Conservation (phyloP, 2,113 vertebrate species). For the Capra hircus region DNA sequence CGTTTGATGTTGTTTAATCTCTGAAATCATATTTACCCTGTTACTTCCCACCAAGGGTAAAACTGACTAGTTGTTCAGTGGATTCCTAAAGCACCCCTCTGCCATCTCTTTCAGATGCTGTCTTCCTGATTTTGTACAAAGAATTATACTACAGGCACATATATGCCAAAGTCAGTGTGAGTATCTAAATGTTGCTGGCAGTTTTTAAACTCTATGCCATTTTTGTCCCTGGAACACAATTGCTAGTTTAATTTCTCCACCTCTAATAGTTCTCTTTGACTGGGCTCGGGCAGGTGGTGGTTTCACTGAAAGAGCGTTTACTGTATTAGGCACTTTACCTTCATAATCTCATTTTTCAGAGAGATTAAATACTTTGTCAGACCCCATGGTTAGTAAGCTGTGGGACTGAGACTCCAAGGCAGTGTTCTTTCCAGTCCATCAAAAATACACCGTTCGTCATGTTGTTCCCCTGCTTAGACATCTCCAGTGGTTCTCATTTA, state of each 20-base stretch:
- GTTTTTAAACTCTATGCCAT: neutral
- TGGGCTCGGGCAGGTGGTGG: neutral
- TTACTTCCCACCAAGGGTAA: neutral
- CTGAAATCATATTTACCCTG: neutral
- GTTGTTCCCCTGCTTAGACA: neutral
- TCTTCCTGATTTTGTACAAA: conserved; percentile 98
- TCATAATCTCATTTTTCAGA: neutral
- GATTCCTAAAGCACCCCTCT: neutral
- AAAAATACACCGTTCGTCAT: rapidly evolving
- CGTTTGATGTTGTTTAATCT: neutral
- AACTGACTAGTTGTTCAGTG: neutral
- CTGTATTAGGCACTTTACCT: neutral
- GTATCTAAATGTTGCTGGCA: conserved; percentile 67
- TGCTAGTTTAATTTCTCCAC: neutral
- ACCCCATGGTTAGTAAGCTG: neutral
- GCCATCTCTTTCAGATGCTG: conserved; percentile 86
- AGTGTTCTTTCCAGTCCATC: neutral
- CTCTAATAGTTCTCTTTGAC: neutral
- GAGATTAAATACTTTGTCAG: neutral
- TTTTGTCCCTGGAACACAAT: neutral
- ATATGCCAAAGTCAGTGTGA: conserved; percentile 99
- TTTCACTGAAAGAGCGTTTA: neutral
- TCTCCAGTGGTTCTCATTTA: neutral
- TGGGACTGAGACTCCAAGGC: neutral
- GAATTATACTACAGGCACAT: conserved; percentile 98